Evolutionary conservation across 2,888 invertebrate species (phyloP).

Genomic region (Drosophila paranaensis): DNA sequence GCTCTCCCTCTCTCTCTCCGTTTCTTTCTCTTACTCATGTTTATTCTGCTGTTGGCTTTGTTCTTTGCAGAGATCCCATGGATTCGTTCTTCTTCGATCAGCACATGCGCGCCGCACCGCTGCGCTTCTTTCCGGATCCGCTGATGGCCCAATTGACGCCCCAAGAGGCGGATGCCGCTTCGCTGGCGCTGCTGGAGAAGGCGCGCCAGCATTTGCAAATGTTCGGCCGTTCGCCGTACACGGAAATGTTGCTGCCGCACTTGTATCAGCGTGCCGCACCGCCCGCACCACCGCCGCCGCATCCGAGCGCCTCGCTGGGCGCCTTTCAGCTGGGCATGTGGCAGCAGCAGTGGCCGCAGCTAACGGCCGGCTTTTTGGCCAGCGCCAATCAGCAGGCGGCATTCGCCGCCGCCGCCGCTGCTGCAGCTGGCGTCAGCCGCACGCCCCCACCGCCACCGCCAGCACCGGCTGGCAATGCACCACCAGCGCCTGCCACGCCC

Average conservation of each 20-base stretch:
- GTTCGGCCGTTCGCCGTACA: constrained; percentile 85
- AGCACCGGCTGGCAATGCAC: constrained; percentile 56
- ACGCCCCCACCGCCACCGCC: constrained; percentile 75
- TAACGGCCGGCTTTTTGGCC: constrained; percentile 85
- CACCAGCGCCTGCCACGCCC: constrained; percentile 80
- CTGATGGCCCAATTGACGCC: constrained; percentile 84
- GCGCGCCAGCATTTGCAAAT: constrained; percentile 85
- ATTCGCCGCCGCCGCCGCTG: constrained; percentile 79
- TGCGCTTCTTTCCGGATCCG: constrained; percentile 85
- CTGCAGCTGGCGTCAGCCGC: constrained; percentile 74
- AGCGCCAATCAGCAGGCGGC: constrained; percentile 84
- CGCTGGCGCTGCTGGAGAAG: constrained; percentile 84
- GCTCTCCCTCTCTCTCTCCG: neutral
- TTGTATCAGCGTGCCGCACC: constrained; percentile 83
- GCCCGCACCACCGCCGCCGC: constrained; percentile 66
- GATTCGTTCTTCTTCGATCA: constrained; percentile 84
- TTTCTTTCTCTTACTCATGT: constrained; percentile 3
- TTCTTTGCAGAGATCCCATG: constrained; percentile 83
- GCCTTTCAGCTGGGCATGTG: constrained; percentile 85
- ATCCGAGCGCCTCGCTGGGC: constrained; percentile 76
- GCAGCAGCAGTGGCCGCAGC: constrained; percentile 85
- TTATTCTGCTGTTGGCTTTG: neutral
- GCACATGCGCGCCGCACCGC: constrained; percentile 84
- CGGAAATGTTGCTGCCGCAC: constrained; percentile 85
- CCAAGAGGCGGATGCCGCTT: constrained; percentile 85